Percentiles rank a stretch among this genome's conserved stretches.
Evolutionary conservation across 1,140 invertebrate genomes (phyloP).

Genomic region (Asobara japonica): DNA sequence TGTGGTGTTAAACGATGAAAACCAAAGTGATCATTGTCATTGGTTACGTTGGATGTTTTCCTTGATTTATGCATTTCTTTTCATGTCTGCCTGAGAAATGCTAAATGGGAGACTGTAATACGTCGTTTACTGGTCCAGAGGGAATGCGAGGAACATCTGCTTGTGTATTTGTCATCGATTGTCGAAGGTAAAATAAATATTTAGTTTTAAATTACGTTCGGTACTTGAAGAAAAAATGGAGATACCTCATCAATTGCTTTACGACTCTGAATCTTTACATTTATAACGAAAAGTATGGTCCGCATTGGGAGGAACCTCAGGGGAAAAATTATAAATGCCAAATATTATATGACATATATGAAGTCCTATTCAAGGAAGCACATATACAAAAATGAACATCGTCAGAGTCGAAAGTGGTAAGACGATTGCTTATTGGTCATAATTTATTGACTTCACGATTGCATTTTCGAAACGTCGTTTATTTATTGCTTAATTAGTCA

Average conservation of each 20-base stretch:
- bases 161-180: constrained; percentile 67
- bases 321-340: too few species aligned
- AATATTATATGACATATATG: too few species aligned
- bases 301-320: too few species aligned
- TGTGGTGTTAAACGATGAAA: background rate
- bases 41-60: constrained; percentile 23
- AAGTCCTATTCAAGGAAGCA: too few species aligned
- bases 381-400: too few species aligned
- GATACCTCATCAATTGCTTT: background rate
- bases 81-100: constrained; percentile 47
- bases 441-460: too few species aligned
- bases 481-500: too few species aligned
- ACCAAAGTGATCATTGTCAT: constrained; percentile 41
- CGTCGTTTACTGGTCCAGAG: background rate
- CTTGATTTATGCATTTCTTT: constrained; percentile 63
- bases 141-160: constrained; percentile 57
- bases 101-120: constrained; percentile 33
- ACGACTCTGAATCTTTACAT: too few species aligned
- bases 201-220: constrained; percentile 54
- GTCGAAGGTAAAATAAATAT: constrained; percentile 56
- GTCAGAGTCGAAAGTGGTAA: too few species aligned
- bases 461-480: too few species aligned
- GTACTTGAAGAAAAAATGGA: constrained; percentile 32
- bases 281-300: too few species aligned
- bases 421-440: too few species aligned